These are phyloP conservation scores for Chiloscyllium plagiosum DNA, from an alignment of 2,113 vertebrate species.

Conservation along the genomic window DNA sequence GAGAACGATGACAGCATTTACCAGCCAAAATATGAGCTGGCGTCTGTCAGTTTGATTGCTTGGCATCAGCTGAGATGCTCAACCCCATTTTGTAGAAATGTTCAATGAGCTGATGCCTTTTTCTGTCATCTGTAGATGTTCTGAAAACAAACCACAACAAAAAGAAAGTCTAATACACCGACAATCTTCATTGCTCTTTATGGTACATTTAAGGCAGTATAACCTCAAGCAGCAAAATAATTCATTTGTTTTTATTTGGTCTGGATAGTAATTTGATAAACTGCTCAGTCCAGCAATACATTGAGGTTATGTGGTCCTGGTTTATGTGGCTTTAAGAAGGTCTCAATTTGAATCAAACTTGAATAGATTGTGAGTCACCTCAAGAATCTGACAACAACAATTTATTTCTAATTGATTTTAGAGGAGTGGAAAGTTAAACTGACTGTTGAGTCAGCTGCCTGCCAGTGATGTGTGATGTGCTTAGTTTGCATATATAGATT, in stretches of 20 bases:
- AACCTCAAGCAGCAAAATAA: not conserved
- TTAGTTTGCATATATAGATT: constrained; percentile 21
- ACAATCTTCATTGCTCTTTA: not conserved
- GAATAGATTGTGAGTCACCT: constrained; percentile 3
- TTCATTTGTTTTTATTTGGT: not conserved
- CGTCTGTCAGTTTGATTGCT: not conserved
- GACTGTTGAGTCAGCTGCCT: constrained; percentile 20
- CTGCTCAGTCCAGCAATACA: not conserved
- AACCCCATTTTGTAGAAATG: not conserved
- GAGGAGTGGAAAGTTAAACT: not conserved
- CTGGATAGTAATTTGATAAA: not conserved
- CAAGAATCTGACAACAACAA: not conserved
- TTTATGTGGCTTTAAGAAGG: not conserved
- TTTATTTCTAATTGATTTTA: constrained; percentile 26
- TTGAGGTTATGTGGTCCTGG: not conserved
- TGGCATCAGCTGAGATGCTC: not conserved
- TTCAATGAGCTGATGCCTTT: not conserved
- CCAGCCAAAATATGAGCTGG: not conserved
- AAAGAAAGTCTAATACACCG: not conserved
- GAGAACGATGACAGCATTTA: not conserved
- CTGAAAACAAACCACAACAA: not conserved
- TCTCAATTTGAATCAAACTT: not conserved
- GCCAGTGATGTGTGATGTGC: not conserved
- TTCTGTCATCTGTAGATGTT: not conserved
- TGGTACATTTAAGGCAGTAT: not conserved